phyloP scores from a whole-genome alignment of 2,113 vertebrate species.

The Ciconia boyciana region DNA sequence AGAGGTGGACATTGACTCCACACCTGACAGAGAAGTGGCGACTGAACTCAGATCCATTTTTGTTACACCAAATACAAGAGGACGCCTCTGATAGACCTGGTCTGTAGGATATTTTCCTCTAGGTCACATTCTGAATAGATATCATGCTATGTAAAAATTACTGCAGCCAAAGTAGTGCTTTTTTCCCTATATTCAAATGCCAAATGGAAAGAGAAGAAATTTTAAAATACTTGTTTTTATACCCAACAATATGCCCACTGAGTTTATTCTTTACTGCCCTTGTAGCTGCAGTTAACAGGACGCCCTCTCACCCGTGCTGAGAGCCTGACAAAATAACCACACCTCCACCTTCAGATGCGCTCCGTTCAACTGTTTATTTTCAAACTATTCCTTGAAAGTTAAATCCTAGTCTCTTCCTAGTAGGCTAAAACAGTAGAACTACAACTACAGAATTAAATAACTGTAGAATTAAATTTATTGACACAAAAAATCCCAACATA shows the following conservation, averaged over 20 bases:
- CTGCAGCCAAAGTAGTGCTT: neutral
- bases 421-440: neutral
- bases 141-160: neutral
- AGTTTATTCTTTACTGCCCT: neutral
- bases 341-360: neutral
- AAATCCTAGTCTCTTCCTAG: neutral
- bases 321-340: neutral
- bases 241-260: neutral
- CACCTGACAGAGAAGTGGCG: neutral
- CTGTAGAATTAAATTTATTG: neutral
- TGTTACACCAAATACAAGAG: neutral
- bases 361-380: neutral
- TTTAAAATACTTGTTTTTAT: neutral
- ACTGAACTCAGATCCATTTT: neutral
- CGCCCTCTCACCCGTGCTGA: neutral
- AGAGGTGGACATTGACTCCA: neutral
- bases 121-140: neutral
- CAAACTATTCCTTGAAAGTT: neutral
- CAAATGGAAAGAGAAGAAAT: neutral
- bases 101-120: neutral
- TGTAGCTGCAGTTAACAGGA: neutral
- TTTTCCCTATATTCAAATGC: neutral
- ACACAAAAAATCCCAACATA: neutral
- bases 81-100: rapidly evolving
- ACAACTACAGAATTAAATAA: neutral